These are phyloP conservation scores for Drosophila sproati DNA, from an alignment of 1,140 invertebrate genomes.

Conservation along the genomic window DNA sequence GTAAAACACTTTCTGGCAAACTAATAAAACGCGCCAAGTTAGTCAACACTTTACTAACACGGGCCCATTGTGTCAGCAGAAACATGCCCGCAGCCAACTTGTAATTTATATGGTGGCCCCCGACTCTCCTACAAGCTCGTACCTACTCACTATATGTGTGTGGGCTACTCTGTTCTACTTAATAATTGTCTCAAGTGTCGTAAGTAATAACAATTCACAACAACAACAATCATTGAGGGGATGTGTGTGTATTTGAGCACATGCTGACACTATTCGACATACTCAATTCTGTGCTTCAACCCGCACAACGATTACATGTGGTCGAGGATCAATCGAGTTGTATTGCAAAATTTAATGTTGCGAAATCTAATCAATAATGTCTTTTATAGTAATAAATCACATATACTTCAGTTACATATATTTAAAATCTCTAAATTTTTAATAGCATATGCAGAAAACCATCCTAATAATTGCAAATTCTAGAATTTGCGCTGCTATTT, in stretches of 20 bases:
- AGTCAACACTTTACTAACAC: slow-evolving; percentile 56
- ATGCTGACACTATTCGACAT: slow-evolving; percentile 7
- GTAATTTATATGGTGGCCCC: slow-evolving; percentile 33
- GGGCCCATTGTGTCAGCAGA: slow-evolving; percentile 18
- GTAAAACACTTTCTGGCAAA: slow-evolving; percentile 81
- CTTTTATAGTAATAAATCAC: not conserved
- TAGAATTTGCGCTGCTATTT: no score
- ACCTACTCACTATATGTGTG: not conserved
- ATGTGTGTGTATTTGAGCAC: not conserved
- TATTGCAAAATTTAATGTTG: slow-evolving; percentile 15
- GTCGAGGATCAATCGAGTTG: slow-evolving; percentile 51
- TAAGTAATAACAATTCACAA: slow-evolving; percentile 58
- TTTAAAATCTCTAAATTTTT: no score
- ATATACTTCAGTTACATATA: no score
- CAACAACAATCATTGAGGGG: slow-evolving; percentile 9
- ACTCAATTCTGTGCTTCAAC: slow-evolving; percentile 23
- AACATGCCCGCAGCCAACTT: slow-evolving; percentile 35
- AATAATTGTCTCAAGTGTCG: slow-evolving; percentile 67
- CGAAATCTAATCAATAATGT: not conserved
- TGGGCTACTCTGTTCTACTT: slow-evolving; percentile 56
- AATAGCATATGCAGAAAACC: no score
- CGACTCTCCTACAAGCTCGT: no score
- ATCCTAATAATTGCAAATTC: no score
- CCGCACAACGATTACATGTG: slow-evolving; percentile 50
- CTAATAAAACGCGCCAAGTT: slow-evolving; percentile 67